phyloP scores from a whole-genome alignment of 2,113 vertebrate species.

The Mirounga angustirostris region DNA sequence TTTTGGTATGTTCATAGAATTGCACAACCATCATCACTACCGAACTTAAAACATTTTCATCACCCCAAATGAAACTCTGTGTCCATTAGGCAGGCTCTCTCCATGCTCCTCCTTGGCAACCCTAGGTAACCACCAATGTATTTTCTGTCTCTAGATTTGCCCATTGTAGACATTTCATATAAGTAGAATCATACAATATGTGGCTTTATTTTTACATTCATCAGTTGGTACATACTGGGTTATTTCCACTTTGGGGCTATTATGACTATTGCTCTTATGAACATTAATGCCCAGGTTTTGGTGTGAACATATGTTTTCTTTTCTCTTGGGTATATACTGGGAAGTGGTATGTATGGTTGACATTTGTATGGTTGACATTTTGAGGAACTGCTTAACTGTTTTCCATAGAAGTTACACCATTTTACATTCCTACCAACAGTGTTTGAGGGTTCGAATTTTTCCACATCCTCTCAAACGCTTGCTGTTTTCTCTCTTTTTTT shows the following conservation, averaged over 20 bases:
- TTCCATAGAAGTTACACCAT: neutral
- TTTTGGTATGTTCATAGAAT: neutral
- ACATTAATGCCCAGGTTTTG: neutral
- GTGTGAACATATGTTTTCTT: neutral
- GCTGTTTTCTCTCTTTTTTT: neutral
- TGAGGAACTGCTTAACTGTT: neutral
- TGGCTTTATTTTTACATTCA: neutral
- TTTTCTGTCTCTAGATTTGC: neutral
- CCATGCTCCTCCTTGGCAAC: neutral
- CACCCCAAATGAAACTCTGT: neutral
- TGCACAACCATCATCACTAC: neutral
- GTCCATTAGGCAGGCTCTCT: neutral
- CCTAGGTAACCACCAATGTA: neutral
- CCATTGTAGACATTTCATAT: neutral
- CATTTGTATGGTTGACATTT: neutral
- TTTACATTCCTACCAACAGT: neutral
- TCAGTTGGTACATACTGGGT: neutral
- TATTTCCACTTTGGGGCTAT: neutral
- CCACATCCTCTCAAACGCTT: neutral
- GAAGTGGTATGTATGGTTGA: neutral
- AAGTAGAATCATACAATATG: neutral
- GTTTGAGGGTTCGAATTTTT: neutral
- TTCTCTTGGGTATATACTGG: neutral
- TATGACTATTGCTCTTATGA: neutral
- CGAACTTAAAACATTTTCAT: neutral